These are phyloP conservation scores for Otolemur garnettii DNA, from an alignment of 2,113 vertebrate species.

Conservation along the genomic window DNA sequence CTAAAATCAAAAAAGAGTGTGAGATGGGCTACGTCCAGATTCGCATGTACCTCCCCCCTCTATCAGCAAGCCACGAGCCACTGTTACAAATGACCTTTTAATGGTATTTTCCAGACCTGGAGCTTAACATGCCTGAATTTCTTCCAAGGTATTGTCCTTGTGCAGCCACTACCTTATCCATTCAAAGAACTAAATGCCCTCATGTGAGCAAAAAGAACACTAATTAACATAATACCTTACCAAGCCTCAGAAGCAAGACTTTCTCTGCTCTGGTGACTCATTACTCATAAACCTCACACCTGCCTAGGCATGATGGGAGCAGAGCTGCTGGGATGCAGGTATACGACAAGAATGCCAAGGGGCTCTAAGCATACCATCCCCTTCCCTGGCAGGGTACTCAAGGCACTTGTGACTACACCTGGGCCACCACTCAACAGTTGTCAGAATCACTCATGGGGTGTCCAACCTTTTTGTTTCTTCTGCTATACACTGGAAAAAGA, in stretches of 20 bases:
- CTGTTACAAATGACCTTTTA: not conserved
- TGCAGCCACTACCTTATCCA: not conserved
- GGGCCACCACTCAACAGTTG: not conserved
- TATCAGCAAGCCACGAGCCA: constrained; percentile 26
- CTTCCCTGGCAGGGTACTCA: not conserved
- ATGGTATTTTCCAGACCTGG: not conserved
- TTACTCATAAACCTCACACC: not conserved
- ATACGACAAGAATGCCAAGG: not conserved
- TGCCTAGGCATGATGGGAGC: not conserved
- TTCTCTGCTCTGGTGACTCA: not conserved
- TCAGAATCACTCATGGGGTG: not conserved
- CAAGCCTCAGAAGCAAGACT: not conserved
- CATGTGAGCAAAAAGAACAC: not conserved
- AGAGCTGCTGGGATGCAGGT: not conserved
- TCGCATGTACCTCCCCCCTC: not conserved
- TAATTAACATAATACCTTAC: not conserved
- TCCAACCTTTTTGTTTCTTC: too few relatives aligned
- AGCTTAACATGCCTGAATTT: not conserved
- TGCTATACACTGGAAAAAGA: too few relatives aligned
- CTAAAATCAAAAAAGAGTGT: not conserved
- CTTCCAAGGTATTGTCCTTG: constrained; percentile 4
- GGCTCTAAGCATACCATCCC: not conserved
- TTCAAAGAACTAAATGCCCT: constrained; percentile 38
- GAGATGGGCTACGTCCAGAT: not conserved
- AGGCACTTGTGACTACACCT: too few relatives aligned